A percentile compares a stretch with the other conserved stretches of the same genome.
These are phyloP conservation scores for Ophiothrix spiculata DNA, from an alignment of 35 echinoderm and acorn worm genomes.

Conservation along the genomic window DNA sequence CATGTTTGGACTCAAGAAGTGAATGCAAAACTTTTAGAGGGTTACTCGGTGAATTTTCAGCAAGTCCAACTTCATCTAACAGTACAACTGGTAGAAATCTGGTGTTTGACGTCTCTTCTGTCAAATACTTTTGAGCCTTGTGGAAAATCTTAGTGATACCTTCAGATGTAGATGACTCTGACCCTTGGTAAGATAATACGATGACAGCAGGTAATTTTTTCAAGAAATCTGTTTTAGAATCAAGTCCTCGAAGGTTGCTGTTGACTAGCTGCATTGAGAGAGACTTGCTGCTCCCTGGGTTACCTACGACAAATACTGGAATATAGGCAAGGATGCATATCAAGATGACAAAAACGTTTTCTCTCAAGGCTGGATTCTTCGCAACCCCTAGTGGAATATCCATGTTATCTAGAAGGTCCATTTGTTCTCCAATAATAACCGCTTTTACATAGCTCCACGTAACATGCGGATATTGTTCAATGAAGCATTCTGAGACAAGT, in stretches of 20 bases:
- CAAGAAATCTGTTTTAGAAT: conserved; percentile 14
- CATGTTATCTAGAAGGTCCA: conserved; percentile 34
- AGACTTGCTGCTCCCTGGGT: conserved; percentile 45
- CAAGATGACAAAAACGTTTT: conserved; percentile 41
- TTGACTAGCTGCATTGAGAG: conserved; percentile 39
- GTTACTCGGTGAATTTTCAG: conserved; percentile 17
- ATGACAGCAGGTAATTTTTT: conserved; percentile 26
- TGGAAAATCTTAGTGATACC: conserved; percentile 44
- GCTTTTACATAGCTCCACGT: neutral
- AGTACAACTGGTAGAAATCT: conserved; percentile 32
- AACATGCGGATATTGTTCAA: too few relatives aligned
- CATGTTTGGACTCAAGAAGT: conserved; percentile 11
- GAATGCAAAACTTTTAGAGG: conserved; percentile 42
- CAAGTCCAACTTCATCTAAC: conserved; percentile 46
- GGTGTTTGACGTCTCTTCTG: conserved; percentile 1
- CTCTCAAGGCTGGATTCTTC: conserved; percentile 32
- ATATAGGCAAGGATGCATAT: conserved; percentile 22
- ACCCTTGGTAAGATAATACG: conserved; percentile 41
- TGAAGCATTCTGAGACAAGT: too few relatives aligned
- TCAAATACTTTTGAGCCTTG: neutral
- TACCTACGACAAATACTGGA: conserved; percentile 45
- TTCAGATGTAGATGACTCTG: conserved; percentile 42
- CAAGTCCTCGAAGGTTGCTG: conserved; percentile 30
- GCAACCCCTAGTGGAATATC: conserved; percentile 19
- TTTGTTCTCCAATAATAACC: conserved; percentile 23